Percentiles rank a stretch among this genome's conserved stretches.
These are phyloP conservation scores for Drosophila subquinaria DNA, from an alignment of 2,888 invertebrate species.

Conservation along the genomic window DNA sequence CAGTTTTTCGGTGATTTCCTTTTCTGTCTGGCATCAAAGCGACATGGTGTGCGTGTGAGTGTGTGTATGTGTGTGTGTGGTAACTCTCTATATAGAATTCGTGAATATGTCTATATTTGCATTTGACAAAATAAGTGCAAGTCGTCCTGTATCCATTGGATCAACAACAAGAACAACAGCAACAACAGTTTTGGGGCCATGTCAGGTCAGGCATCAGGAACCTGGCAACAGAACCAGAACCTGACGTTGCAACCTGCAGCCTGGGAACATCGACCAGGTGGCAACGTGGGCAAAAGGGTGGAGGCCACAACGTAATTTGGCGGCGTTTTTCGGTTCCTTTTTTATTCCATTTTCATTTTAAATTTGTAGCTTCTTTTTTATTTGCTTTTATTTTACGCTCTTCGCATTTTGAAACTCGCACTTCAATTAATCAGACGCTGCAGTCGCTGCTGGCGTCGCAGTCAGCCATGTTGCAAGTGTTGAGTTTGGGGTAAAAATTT, in stretches of 20 bases:
- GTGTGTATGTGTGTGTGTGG: slow-evolving; percentile 11
- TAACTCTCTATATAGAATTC: slow-evolving; percentile 25
- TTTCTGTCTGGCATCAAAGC: slow-evolving; percentile 65
- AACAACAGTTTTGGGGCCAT: slow-evolving; percentile 26
- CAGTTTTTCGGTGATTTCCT: slow-evolving; percentile 44
- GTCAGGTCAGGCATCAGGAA: slow-evolving; percentile 63
- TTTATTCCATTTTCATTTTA: slow-evolving; percentile 13
- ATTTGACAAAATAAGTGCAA: slow-evolving; percentile 81
- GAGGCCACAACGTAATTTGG: slow-evolving; percentile 71
- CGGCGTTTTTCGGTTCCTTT: slow-evolving; percentile 53
- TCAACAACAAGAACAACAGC: slow-evolving; percentile 25
- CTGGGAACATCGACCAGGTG: slow-evolving; percentile 13
- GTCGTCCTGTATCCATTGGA: slow-evolving; percentile 33
- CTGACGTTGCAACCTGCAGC: slow-evolving; percentile 34
- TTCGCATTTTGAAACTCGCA: slow-evolving; percentile 68
- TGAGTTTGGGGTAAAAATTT: slow-evolving; percentile 4
- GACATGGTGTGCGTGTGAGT: slow-evolving; percentile 7
- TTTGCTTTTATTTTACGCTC: slow-evolving; percentile 8
- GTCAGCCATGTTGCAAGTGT: slow-evolving; percentile 27
- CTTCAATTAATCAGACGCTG: slow-evolving; percentile 79
- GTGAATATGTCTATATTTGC: slow-evolving; percentile 74
- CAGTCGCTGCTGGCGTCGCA: slow-evolving; percentile 19
- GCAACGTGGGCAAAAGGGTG: slow-evolving; percentile 8
- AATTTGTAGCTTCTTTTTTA: slow-evolving; percentile 16
- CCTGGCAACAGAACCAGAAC: slow-evolving; percentile 35